phyloP scores from a whole-genome alignment of 2,797 vertebrate genomes.

The Gadopsis marmoratus region DNA sequence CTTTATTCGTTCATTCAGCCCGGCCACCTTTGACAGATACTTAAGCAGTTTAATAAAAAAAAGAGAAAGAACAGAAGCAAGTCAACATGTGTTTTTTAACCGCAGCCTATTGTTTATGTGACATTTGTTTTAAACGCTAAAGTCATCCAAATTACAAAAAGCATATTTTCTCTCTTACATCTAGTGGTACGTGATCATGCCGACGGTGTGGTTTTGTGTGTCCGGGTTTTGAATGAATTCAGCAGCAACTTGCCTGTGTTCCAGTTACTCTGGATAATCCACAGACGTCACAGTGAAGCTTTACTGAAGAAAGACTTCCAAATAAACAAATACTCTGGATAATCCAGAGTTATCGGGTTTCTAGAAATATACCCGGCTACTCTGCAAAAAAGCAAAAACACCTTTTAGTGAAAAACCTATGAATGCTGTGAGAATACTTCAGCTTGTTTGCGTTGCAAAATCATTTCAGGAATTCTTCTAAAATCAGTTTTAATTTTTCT shows the following conservation, averaged over 20 bases:
- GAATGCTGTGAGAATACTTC: neutral
- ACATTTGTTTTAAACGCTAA: conserved; percentile 6
- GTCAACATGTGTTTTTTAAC: neutral
- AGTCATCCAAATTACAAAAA: neutral
- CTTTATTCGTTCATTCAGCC: neutral
- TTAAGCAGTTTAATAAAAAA: conserved; percentile 32
- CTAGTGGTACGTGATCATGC: neutral
- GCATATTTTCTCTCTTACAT: neutral
- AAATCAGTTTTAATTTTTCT: no score
- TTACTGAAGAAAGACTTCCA: neutral
- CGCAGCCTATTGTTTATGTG: neutral
- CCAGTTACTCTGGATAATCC: neutral
- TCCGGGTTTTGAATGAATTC: neutral
- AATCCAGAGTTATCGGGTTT: neutral
- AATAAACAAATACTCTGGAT: neutral
- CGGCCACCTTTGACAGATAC: neutral
- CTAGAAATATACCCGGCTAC: neutral
- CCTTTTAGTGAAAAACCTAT: no score
- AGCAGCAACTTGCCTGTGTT: neutral
- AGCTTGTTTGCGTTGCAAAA: neutral
- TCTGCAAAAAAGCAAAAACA: neutral
- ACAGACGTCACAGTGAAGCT: neutral
- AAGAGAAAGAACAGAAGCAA: neutral
- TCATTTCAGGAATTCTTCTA: neutral
- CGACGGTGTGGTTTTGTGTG: neutral